Evolutionary conservation across 2,797 vertebrate species (phyloP), one percentile per base, ranked within the genome.

Genomic region (Gouania willdenowi): DNA sequence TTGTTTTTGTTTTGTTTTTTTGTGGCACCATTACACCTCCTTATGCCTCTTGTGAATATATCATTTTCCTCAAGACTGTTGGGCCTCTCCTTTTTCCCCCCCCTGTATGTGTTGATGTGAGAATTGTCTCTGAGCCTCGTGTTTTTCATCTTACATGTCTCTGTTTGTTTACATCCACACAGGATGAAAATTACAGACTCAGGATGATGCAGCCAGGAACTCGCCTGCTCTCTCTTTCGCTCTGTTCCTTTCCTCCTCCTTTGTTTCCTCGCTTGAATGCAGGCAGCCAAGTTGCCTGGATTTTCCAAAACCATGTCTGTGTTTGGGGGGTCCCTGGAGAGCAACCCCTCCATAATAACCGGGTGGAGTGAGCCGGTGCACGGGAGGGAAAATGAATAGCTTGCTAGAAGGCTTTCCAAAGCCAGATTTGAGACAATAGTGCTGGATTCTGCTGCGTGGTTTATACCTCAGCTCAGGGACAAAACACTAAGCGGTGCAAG

Each of bases 371-470:
- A 63, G 63, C 74, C 66, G 75, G 54, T 2, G 28, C 27, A 63
- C 26, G 31, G 46, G 44, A 66, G 57, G 56, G 70, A 62, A 68
- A 70, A 71, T 52, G 63, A 78, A 65, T 56, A 63, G 66, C 47
- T 27, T 73, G 66, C 51, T 46, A 37, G 65, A 79, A 82, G 76
- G 76, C 63, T 85, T 86, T 83, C 82, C 81, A 75, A 68, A 74
- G 50, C 59, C 50, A 28, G 21, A 45, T 71, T 66, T 52, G 31
- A 41, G 35, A 66, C 51, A 54, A 53, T 51, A 66, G 50, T 60
- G 60, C 58, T 46, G 57, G 36, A 63, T 71, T 57, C 44, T 60
- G 47, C 39, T 39, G 33, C 5, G n/a, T n/a, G n/a, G n/a, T 61
- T 70, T 75, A 77, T 66, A 68, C 50, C 36, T 55, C 53, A 21